Evolutionary conservation across 2,888 invertebrate species (phyloP).

Genomic region (Scaptomyza tumidula): DNA sequence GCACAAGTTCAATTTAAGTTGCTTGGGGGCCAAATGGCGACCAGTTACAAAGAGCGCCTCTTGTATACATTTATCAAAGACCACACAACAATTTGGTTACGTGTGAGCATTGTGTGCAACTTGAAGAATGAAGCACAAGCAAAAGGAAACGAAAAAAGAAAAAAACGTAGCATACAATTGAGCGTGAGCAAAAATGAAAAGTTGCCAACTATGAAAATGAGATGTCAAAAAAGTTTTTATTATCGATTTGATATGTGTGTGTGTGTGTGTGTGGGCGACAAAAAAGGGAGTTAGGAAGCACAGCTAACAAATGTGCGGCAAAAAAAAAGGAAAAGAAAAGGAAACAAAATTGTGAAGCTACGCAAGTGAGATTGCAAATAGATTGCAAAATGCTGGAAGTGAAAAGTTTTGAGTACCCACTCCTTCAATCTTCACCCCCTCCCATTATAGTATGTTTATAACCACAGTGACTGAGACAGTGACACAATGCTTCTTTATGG

Average conservation of each 20-base stretch:
- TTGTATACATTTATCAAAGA: conserved; percentile 37
- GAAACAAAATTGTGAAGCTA: conserved; percentile 48
- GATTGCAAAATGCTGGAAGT: conserved; percentile 58
- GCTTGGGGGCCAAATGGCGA: conserved; percentile 14
- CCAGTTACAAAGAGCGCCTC: conserved; percentile 3
- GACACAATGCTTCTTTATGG: neutral
- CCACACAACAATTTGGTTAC: conserved; percentile 66
- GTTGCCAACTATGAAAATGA: conserved; percentile 79
- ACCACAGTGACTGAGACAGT: conserved; percentile 8
- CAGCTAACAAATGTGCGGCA: conserved; percentile 64
- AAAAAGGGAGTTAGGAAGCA: neutral
- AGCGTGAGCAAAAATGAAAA: conserved; percentile 52
- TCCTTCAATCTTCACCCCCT: conserved; percentile 16
- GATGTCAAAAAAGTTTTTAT: conserved; percentile 80
- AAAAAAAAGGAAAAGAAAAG: conserved; percentile 32
- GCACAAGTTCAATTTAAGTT: conserved; percentile 39
- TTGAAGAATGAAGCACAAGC: conserved; percentile 11
- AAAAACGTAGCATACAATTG: conserved; percentile 48
- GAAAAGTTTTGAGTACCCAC: conserved; percentile 58
- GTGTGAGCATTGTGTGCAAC: conserved; percentile 27
- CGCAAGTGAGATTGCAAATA: conserved; percentile 55
- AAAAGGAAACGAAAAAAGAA: neutral
- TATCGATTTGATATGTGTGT: conserved; percentile 75
- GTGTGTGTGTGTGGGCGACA: conserved; percentile 21
- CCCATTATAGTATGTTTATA: conserved; percentile 2